These are phyloP conservation scores for Calyptommatus sinebrachiatus DNA, from an alignment of 2,113 vertebrate species.

Conservation along the genomic window DNA sequence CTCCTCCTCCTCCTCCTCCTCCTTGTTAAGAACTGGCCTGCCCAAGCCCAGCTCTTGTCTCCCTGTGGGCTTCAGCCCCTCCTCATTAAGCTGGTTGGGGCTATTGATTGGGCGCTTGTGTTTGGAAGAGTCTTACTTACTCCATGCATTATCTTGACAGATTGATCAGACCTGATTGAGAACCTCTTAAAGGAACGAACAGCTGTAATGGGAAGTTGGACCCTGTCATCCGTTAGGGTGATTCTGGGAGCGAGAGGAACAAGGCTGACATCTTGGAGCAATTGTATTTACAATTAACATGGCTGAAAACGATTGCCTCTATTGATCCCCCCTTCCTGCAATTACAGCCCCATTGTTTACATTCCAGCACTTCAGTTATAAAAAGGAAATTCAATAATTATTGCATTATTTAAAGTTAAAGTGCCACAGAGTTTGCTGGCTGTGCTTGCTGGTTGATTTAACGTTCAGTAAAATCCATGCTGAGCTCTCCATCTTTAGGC, in stretches of 20 bases:
- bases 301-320: conserved; percentile 96
- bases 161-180: conserved; percentile 99
- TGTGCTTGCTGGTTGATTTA: conserved; percentile 82
- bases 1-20: conserved; percentile 39
- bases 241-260: conserved; percentile 84
- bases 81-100: conserved; percentile 89
- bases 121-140: conserved; percentile 90
- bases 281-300: conserved; percentile 97
- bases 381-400: conserved; percentile 99
- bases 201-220: conserved; percentile 93
- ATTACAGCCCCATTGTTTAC: conserved; percentile 99
- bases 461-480: conserved; percentile 79
- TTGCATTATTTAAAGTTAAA: conserved; percentile 99
- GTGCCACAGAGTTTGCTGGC: conserved; percentile 90
- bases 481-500: conserved; percentile 77
- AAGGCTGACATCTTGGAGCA: conserved; percentile 87
- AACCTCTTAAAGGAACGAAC: conserved; percentile 94
- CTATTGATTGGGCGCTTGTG: conserved; percentile 93
- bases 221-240: conserved; percentile 87
- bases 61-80: conserved; percentile 88
- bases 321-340: conserved; percentile 98
- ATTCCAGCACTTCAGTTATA: conserved; percentile 98
- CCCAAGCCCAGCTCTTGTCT: conserved; percentile 71
- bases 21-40: conserved; percentile 73
- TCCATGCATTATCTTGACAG: conserved; percentile 97